A percentile compares a stretch with the other conserved stretches of the same genome.
phyloP scores from a whole-genome alignment of 2,113 vertebrate genomes.

The Muscicapa adusta region DNA sequence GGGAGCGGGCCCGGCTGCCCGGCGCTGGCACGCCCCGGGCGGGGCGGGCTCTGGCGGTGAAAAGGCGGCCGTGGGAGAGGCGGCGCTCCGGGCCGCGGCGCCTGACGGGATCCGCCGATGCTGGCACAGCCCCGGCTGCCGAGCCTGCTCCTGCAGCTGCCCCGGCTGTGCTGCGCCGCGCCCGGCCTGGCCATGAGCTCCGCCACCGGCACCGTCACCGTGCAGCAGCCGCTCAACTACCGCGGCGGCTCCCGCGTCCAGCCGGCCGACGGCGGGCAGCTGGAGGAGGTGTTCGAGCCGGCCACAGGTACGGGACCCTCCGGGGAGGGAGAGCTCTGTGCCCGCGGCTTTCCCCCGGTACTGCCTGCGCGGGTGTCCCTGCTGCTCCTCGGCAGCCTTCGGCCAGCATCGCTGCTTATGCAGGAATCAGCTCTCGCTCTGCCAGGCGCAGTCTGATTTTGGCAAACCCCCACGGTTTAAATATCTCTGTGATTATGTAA shows the following conservation, averaged over 20 bases:
- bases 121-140: background rate
- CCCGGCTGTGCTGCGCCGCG: background rate
- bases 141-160: accelerated
- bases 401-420: accelerated
- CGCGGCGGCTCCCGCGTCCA: conserved; percentile 80
- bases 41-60: background rate
- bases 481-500: accelerated
- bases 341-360: background rate
- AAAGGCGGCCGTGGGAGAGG: background rate
- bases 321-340: too few species aligned
- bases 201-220: conserved; percentile 69
- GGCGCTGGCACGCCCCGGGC: background rate
- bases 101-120: background rate
- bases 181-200: conserved; percentile 57
- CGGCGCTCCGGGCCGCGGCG: background rate
- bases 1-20: background rate
- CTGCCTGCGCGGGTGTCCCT: too few species aligned
- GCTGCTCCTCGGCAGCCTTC: accelerated
- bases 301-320: conserved; percentile 77
- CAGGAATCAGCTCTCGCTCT: background rate
- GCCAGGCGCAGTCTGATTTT: too few species aligned
- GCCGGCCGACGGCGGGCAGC: conserved; percentile 63
- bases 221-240: conserved; percentile 83
- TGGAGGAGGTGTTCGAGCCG: conserved; percentile 85
- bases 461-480: background rate